Evolutionary conservation across 1,140 invertebrate genomes (phyloP).

Genomic region (Drosophila busckii): DNA sequence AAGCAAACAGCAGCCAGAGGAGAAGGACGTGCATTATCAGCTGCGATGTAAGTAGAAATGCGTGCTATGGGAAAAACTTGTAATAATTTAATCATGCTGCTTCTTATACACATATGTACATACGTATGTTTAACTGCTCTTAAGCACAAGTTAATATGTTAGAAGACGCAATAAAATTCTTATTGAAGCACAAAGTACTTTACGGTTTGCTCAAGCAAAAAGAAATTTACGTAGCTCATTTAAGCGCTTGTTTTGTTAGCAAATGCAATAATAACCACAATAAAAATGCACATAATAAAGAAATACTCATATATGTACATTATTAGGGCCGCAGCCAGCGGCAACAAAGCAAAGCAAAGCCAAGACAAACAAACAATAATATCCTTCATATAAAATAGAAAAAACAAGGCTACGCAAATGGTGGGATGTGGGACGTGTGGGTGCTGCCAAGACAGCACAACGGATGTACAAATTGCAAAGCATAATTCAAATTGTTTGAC

Average conservation of each 20-base stretch:
- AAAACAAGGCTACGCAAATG: constrained; percentile 3
- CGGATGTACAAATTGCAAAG: constrained; percentile 76
- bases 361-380: too few species aligned
- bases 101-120: too few species aligned
- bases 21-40: too few species aligned
- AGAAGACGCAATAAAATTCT: too few species aligned
- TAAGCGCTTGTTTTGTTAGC: not conserved
- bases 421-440: constrained; percentile 16
- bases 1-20: too few species aligned
- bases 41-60: too few species aligned
- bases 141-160: too few species aligned
- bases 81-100: too few species aligned
- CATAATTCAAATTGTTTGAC: constrained; percentile 78
- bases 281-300: constrained; percentile 44
- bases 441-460: constrained; percentile 49
- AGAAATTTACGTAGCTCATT: constrained; percentile 6
- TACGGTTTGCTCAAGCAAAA: not conserved
- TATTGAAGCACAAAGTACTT: too few species aligned
- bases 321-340: constrained; percentile 46
- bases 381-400: constrained; percentile 54
- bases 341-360: constrained; percentile 70
- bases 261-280: constrained; percentile 72
- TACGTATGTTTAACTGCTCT: too few species aligned
- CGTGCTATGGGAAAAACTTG: too few species aligned
- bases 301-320: constrained; percentile 22